Evolutionary conservation across 2,888 invertebrate genomes (phyloP), one percentile per base, ranked within the genome.

Genomic region (Perizoma affinitatum): DNA sequence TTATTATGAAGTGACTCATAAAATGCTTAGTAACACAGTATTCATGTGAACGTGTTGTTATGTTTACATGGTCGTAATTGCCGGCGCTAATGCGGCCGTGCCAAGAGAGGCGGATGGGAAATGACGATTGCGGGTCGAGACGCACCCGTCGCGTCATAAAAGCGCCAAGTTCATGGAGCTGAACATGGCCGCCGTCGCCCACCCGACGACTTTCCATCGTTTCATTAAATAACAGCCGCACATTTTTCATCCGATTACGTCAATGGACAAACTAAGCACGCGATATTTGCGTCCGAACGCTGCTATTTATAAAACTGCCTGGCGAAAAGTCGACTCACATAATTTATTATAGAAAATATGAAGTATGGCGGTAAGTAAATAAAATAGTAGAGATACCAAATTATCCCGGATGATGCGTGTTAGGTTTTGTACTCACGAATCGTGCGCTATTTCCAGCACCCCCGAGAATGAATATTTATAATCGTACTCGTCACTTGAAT

Each of bases 171-270:
- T 88, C 89, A 88, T 76, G 90, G 88, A 78, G 70, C 62, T 61
- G 69, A 75, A 71, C 72, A 74, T 71, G 78, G 73, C 79, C 75
- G 22, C 22, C 70, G 69, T 75, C 84, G 78, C 82, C 85, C 82
- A 79, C 82, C 78, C 76, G 79, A 22, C 22, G 22, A 79, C 81
- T 89, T 86, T 86, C 84, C 86, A 81, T 69, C 71, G 74, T 78
- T 83, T 84, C 81, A 87, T 86, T 86, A 86, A 90, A 89, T 87
- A 88, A 87, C 83, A 78, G 78, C 81, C 79, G 81, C 84, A 84
- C 84, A 89, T 90, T 92, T 92, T 90, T 89, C 86, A 82, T 79
- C 73, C 82, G 81, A 87, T 89, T 92, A 84, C 91, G 91, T 92
- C 91, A 91, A 88, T 89, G 86, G 82, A 82, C 85, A 83, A 84